Conservation (phyloP, 2,888 invertebrate species). For the Lymantria monacha region DNA sequence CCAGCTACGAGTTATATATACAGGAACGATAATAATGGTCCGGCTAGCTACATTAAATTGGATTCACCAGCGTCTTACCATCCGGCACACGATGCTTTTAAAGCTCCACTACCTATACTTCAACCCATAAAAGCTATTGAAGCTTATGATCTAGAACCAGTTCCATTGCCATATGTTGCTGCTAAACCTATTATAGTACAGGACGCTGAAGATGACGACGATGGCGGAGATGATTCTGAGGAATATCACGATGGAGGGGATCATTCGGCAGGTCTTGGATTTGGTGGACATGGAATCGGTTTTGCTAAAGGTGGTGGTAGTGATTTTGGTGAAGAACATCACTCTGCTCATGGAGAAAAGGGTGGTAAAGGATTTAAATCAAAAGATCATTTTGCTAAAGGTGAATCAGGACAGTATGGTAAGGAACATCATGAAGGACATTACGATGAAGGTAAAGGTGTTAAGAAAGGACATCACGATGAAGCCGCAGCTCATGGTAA, state of each 20-base stretch:
- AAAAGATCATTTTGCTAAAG: conserved; percentile 79
- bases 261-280: conserved; percentile 29
- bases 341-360: conserved; percentile 79
- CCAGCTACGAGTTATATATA: conserved; percentile 81
- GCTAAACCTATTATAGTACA: conserved; percentile 56
- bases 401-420: conserved; percentile 78
- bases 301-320: conserved; percentile 71
- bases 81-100: conserved; percentile 51
- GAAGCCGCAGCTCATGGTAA: conserved; percentile 80
- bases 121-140: conserved; percentile 50
- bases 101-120: conserved; percentile 50
- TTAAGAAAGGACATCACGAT: conserved; percentile 79
- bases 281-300: conserved; percentile 41
- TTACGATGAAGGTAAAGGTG: conserved; percentile 77
- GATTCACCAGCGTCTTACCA: conserved; percentile 56
- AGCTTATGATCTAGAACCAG: conserved; percentile 56
- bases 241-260: conserved; percentile 46
- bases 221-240: conserved; percentile 48
- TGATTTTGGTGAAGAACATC: conserved; percentile 71
- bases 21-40: conserved; percentile 73
- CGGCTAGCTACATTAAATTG: conserved; percentile 69
- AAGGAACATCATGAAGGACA: conserved; percentile 78
- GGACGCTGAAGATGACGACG: conserved; percentile 51
- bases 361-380: conserved; percentile 81
- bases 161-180: conserved; percentile 63